Evolutionary conservation across 2,797 vertebrate genomes (phyloP).

Genomic region (Podarcis siculus): DNA sequence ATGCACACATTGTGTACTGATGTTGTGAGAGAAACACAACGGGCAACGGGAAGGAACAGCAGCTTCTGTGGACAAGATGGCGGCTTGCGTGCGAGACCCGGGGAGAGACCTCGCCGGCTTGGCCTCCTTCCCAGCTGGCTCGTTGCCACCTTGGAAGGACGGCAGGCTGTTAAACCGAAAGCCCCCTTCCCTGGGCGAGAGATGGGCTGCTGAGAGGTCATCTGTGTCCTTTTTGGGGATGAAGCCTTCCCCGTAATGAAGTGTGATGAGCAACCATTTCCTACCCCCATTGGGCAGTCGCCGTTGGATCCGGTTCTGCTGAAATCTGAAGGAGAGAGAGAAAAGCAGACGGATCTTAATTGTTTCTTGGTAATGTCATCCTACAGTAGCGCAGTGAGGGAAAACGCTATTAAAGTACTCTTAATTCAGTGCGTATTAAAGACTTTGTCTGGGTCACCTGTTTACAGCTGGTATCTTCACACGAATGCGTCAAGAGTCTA

Average conservation of each 20-base stretch:
- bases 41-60: conserved; percentile 14
- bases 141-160: accelerated
- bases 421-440: not conserved
- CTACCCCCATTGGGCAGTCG: too few species aligned
- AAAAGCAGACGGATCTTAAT: too few species aligned
- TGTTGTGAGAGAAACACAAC: not conserved
- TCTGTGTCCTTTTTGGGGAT: not conserved
- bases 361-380: not conserved
- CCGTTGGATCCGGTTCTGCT: too few species aligned
- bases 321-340: not conserved
- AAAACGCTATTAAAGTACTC: not conserved
- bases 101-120: conserved; percentile 25
- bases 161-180: not conserved
- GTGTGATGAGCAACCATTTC: not conserved
- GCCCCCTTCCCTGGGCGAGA: not conserved
- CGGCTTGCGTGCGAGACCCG: not conserved
- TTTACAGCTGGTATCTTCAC: too few species aligned
- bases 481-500: too few species aligned
- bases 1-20: accelerated
- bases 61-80: conserved; percentile 51
- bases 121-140: conserved; percentile 39
- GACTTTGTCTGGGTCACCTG: not conserved
- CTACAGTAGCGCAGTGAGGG: too few species aligned
- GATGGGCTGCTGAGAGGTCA: not conserved
- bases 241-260: not conserved